A percentile compares a stretch with the other conserved stretches of the same genome.
Conservation (phyloP, 2,888 invertebrate genomes). For the Phanerotoma sp. region DNA sequence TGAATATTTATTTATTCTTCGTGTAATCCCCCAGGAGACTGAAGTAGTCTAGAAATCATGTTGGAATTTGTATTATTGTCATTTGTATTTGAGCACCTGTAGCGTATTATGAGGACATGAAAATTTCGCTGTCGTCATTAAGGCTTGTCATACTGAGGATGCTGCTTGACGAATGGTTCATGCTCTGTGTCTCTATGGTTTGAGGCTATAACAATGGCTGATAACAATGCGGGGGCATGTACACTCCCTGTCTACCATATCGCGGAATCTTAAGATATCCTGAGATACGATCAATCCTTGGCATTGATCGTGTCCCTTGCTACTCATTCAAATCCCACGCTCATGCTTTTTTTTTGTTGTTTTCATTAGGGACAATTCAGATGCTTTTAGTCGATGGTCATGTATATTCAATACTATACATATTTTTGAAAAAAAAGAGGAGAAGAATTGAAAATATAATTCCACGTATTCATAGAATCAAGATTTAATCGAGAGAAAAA, state of each 20-base stretch:
- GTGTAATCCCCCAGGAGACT: slow-evolving; percentile 6
- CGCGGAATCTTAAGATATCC: slow-evolving; percentile 44
- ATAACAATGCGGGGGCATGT: slow-evolving; percentile 42
- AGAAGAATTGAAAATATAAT: too few relatives aligned
- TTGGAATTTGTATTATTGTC: slow-evolving; percentile 7
- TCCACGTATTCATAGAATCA: background rate
- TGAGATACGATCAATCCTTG: slow-evolving; percentile 43
- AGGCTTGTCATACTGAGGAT: slow-evolving; percentile 1
- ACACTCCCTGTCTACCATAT: slow-evolving; percentile 38
- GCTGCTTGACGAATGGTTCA: slow-evolving; percentile 20
- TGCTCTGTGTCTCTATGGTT: slow-evolving; percentile 12
- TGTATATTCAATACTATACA: too few relatives aligned
- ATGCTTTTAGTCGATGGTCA: too few relatives aligned
- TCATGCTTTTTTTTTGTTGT: slow-evolving; percentile 29
- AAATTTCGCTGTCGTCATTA: slow-evolving; percentile 15
- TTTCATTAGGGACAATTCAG: slow-evolving; percentile 33
- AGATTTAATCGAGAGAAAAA: background rate
- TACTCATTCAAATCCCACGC: slow-evolving; percentile 41
- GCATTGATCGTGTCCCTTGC: slow-evolving; percentile 40
- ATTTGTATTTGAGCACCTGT: slow-evolving; percentile 9
- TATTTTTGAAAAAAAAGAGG: too few relatives aligned
- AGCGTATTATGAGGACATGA: slow-evolving; percentile 2
- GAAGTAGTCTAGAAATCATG: background rate
- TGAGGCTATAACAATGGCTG: slow-evolving; percentile 34
- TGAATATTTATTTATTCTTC: too few relatives aligned